A percentile compares a stretch with the other conserved stretches of the same genome.
phyloP scores from a whole-genome alignment of 1,140 invertebrate species.

The Pectinophora gossypiella region DNA sequence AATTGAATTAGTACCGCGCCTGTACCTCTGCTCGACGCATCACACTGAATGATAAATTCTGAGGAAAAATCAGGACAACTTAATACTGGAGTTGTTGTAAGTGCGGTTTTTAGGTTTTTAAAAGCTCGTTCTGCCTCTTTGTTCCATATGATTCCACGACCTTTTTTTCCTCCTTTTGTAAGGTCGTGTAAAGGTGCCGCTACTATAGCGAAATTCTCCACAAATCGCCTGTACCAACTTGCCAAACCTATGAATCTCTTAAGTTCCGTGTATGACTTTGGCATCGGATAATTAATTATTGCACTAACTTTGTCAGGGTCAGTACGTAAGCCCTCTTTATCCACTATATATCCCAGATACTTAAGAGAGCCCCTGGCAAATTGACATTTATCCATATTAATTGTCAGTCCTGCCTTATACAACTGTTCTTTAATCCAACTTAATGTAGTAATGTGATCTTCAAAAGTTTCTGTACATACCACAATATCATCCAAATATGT shows the following conservation, averaged over 20 bases:
- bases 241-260: constrained; percentile 2
- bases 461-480: not conserved
- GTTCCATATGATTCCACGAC: not conserved
- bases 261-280: not conserved
- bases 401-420: not conserved
- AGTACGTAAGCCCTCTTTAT: too few relatives aligned
- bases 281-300: constrained; percentile 2
- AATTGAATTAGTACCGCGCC: constrained; percentile 2
- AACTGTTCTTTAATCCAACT: not conserved
- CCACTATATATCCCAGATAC: not conserved
- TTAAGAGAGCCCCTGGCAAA: not conserved
- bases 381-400: not conserved
- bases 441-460: not conserved
- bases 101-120: not conserved
- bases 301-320: not conserved
- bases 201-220: constrained; percentile 1
- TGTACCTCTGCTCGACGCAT: not conserved
- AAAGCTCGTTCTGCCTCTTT: not conserved
- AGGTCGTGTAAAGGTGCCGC: constrained; percentile 2
- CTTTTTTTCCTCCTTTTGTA: constrained; percentile 6
- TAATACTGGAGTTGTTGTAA: not conserved
- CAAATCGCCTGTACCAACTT: constrained; percentile 6
- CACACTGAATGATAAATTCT: constrained; percentile 2
- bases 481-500: constrained; percentile 2
- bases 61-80: not conserved